Evolutionary conservation across 2,888 invertebrate species (phyloP).

Genomic region (Masnerella sp.): DNA sequence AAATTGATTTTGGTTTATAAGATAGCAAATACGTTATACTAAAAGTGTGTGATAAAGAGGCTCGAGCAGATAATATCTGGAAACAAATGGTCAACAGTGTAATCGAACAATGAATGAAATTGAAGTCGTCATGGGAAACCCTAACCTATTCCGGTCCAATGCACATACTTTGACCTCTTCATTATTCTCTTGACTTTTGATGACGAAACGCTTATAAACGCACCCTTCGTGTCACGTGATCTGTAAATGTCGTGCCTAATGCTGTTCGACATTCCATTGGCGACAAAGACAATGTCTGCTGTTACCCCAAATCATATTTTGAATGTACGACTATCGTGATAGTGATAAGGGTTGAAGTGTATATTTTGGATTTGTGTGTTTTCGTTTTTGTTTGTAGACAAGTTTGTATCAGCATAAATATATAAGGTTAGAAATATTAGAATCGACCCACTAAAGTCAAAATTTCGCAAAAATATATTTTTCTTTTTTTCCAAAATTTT

Average conservation of each 20-base stretch:
- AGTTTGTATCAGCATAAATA: no score
- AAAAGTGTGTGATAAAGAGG: constrained; percentile 52
- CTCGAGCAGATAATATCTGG: constrained; percentile 61
- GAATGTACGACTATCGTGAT: no score
- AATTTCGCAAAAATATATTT: neutral
- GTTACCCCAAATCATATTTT: no score
- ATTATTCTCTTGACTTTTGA: constrained; percentile 63
- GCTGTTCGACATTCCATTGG: constrained; percentile 40
- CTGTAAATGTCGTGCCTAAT: constrained; percentile 68
- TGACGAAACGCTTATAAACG: constrained; percentile 59
- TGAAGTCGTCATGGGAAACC: constrained; percentile 76
- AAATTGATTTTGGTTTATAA: no score
- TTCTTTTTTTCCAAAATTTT: no score
- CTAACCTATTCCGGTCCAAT: constrained; percentile 73
- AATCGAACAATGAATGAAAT: constrained; percentile 70
- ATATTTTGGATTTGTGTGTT: no score
- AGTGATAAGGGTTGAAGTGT: no score
- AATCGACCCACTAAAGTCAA: no score
- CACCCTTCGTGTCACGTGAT: constrained; percentile 69
- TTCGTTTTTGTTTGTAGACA: no score
- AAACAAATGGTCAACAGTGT: constrained; percentile 64
- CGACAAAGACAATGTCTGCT: constrained; percentile 22
- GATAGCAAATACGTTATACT: constrained; percentile 34
- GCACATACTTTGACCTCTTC: constrained; percentile 68
- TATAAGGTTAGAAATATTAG: no score